Evolutionary conservation across 2,888 invertebrate species (phyloP), one percentile per base, ranked within the genome.

Genomic region (Fragum fragum): DNA sequence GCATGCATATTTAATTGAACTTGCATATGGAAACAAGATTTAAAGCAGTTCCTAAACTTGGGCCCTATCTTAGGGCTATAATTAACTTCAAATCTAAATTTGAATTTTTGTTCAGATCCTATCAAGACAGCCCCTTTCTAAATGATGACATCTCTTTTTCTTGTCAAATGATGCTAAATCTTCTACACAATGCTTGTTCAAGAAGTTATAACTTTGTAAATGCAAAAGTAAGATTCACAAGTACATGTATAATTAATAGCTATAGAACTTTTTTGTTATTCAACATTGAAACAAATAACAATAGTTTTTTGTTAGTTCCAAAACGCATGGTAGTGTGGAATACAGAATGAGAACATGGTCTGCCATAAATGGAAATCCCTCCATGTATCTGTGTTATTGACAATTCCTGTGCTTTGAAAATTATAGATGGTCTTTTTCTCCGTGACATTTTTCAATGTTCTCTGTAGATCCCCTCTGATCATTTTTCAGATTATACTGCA

Each of bases 11-110:
- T 47, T 47, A 47, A 47, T 47, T 47, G 47, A n/a, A 47, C 14
- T 47, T 47, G 47, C 47, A 47, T 16, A 47, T 47, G 14, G 47
- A 47, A 47, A 47, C 47, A 47, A 47, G 47, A 47, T 47, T 47
- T 47, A 47, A 47, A 47, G 47, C 47, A 47, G 47, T 47, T 47
- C n/a, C 47, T 47, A 47, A 47, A 9, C 5, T 47, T 14, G 14
- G 47, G 47, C 47, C 47, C 47, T 47, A 16, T 47, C 47, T 47
- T n/a, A 47, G 14, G 16, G 18, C 47, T 18, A 47, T 47, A 47
- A 47, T 47, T 47, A 47, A 47, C 5, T 47, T 47, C 14, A 16
- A 14, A 47, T 18, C 14, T 14, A 47, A 47, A 14, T 47, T 47
- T 47, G 47, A 47, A 47, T 18, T 47, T 47, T 2, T 47, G 14